Conservation (phyloP, 2,888 invertebrate species). For the Synergus umbraculus region DNA sequence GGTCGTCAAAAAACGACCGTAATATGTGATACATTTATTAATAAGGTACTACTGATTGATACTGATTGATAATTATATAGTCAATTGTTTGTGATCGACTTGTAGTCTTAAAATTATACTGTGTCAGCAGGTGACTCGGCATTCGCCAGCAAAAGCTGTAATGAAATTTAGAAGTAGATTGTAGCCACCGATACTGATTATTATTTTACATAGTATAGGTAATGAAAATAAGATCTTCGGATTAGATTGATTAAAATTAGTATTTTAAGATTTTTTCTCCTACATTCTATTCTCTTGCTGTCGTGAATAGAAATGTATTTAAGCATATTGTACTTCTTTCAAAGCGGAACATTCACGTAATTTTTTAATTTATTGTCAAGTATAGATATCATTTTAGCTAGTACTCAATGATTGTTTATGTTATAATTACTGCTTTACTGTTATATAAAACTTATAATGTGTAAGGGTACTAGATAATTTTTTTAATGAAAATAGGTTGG, state of each 20-base stretch:
- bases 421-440: constrained; percentile 24
- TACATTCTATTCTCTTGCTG: neutral
- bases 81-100: constrained; percentile 34
- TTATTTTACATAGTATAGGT: neutral
- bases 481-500: constrained; percentile 15
- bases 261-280: neutral
- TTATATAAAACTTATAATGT: constrained; percentile 11
- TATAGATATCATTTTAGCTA: constrained; percentile 16
- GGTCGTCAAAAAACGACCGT: constrained; percentile 11
- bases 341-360: constrained; percentile 19
- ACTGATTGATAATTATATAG: neutral
- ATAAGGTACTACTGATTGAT: constrained; percentile 11
- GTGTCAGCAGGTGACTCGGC: constrained; percentile 26
- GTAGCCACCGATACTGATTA: neutral
- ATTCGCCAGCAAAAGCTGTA: constrained; percentile 36
- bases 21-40: constrained; percentile 31
- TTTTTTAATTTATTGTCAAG: constrained; percentile 35
- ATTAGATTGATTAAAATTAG: neutral
- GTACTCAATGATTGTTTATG: constrained; percentile 33
- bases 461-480: constrained; percentile 26
- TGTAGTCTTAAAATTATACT: constrained; percentile 36
- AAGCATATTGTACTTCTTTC: constrained; percentile 24
- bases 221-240: neutral
- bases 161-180: constrained; percentile 32
- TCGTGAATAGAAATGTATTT: neutral